These are phyloP conservation scores for Vidua chalybeata DNA, from an alignment of 2,113 vertebrate species.

Conservation along the genomic window DNA sequence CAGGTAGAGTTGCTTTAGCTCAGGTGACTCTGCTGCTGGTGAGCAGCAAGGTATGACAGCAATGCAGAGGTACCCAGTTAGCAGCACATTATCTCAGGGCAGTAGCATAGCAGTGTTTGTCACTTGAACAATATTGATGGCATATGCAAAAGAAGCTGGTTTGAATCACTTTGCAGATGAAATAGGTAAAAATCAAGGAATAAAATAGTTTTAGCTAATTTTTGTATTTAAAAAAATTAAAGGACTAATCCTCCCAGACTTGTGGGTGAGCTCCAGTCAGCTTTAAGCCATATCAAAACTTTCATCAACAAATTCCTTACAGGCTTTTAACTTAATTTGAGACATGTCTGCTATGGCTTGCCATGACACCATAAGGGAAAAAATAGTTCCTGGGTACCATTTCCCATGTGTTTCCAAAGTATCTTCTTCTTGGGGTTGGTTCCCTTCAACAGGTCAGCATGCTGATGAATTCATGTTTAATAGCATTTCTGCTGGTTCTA, in stretches of 20 bases:
- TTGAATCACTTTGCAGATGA: background rate
- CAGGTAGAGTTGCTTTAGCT: background rate
- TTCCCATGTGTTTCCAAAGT: background rate
- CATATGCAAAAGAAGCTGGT: background rate
- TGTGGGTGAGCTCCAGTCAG: background rate
- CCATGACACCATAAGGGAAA: background rate
- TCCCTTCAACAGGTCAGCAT: background rate
- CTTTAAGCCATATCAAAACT: background rate
- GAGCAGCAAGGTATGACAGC: background rate
- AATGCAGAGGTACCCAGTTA: background rate
- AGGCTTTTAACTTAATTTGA: background rate
- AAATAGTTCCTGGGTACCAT: background rate
- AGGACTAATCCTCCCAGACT: background rate
- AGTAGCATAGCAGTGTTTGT: background rate
- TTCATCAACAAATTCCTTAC: background rate
- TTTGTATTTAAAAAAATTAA: background rate
- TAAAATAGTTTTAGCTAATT: background rate
- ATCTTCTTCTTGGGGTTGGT: background rate
- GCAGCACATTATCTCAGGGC: background rate
- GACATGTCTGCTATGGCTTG: background rate
- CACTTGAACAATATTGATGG: background rate
- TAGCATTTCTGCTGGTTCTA: background rate
- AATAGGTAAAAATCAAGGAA: background rate
- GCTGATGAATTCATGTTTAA: background rate
- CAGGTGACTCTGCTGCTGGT: background rate